Evolutionary conservation across 2,113 vertebrate species (phyloP).

Genomic region (Sceloporus tristichus): DNA sequence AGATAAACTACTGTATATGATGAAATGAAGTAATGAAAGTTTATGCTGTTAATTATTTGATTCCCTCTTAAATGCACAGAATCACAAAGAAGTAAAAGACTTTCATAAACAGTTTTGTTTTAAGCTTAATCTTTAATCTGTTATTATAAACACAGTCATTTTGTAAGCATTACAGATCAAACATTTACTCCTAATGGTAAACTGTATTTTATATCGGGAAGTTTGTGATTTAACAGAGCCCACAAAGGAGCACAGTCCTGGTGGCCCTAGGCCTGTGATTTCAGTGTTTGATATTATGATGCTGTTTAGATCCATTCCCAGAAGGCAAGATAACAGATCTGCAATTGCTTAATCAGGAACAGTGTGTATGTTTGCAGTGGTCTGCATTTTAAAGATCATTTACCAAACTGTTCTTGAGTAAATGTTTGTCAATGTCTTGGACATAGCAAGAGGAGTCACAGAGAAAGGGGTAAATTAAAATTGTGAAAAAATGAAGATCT

Average conservation of each 20-base stretch:
- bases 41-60: constrained; percentile 73
- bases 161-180: constrained; percentile 78
- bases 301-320: constrained; percentile 62
- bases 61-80: constrained; percentile 75
- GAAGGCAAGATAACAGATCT: constrained; percentile 67
- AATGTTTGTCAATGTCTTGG: constrained; percentile 36
- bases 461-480: constrained; percentile 7
- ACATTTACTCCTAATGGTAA: constrained; percentile 79
- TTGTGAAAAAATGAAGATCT: constrained; percentile 24
- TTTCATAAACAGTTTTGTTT: constrained; percentile 80
- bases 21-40: constrained; percentile 74
- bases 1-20: constrained; percentile 68
- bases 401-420: constrained; percentile 50
- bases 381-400: constrained; percentile 61
- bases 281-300: constrained; percentile 56
- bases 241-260: constrained; percentile 46
- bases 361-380: constrained; percentile 54
- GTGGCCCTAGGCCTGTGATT: constrained; percentile 70
- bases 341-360: constrained; percentile 61
- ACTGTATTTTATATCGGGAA: constrained; percentile 66
- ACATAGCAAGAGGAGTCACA: constrained; percentile 12
- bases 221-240: constrained; percentile 51
- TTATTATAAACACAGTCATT: constrained; percentile 78
- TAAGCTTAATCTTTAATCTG: constrained; percentile 72
- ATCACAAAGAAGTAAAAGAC: constrained; percentile 75